Evolutionary conservation across 2,888 invertebrate species (phyloP).

Genomic region (Criorhina ranunculi): DNA sequence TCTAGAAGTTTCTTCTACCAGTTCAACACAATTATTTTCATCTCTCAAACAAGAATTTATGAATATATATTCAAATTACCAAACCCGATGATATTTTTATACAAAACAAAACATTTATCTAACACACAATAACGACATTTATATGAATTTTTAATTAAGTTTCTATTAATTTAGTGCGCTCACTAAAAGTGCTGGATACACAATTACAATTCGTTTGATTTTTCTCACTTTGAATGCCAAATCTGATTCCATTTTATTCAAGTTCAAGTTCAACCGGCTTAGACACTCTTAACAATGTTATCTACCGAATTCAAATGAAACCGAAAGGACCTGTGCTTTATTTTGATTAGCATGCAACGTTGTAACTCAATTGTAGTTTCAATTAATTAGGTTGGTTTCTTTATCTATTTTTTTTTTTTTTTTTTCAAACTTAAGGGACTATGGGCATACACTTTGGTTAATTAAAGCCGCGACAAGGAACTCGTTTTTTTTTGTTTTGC

Average conservation of each 20-base stretch:
- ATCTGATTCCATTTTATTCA: slow-evolving; percentile 44
- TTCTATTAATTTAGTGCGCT: slow-evolving; percentile 23
- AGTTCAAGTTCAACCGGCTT: background rate
- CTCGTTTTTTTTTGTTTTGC: background rate
- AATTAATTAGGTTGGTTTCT: slow-evolving; percentile 15
- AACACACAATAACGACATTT: slow-evolving; percentile 11
- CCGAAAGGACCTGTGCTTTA: slow-evolving; percentile 30
- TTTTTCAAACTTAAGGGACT: background rate
- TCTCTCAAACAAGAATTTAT: too few relatives aligned
- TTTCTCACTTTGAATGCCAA: slow-evolving; percentile 60
- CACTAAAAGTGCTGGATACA: slow-evolving; percentile 33
- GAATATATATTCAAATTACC: too few relatives aligned
- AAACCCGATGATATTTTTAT: background rate
- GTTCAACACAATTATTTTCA: too few relatives aligned
- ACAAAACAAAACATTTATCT: background rate
- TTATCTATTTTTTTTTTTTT: background rate
- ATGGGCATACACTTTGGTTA: slow-evolving; percentile 61
- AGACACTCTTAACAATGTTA: slow-evolving; percentile 33
- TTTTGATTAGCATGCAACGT: slow-evolving; percentile 63
- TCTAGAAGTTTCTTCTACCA: too few relatives aligned
- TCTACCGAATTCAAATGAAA: slow-evolving; percentile 38
- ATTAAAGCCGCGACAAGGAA: slow-evolving; percentile 37
- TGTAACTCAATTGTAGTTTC: slow-evolving; percentile 11
- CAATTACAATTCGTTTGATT: background rate
- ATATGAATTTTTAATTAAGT: background rate